These are phyloP conservation scores for Acromyrmex echinatior DNA, from an alignment of 1,140 invertebrate species.

Conservation along the genomic window DNA sequence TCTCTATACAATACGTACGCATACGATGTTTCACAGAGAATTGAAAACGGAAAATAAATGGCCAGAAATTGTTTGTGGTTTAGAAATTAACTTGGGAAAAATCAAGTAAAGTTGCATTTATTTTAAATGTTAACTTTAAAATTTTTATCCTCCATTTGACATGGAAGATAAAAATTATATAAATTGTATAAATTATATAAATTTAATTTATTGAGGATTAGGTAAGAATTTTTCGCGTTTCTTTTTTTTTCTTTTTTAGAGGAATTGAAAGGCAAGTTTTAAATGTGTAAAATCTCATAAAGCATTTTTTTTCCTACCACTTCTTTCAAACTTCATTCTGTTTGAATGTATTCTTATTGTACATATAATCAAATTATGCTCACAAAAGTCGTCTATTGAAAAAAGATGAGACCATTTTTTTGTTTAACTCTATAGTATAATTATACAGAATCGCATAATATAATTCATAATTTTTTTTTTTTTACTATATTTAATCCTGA, in stretches of 20 bases:
- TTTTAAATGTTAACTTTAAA: not conserved
- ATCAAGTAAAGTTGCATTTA: not conserved
- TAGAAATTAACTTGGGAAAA: not conserved
- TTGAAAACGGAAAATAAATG: not conserved
- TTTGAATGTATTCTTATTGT: not conserved
- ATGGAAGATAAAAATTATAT: not conserved
- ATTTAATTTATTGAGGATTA: not conserved
- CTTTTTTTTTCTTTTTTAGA: not conserved
- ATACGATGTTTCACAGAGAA: not conserved
- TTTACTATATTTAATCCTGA: not conserved
- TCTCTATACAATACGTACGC: not conserved
- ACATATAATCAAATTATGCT: not conserved
- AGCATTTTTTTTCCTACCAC: not conserved
- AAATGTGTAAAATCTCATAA: not conserved
- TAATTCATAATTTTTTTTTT: not conserved
- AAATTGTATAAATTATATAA: conserved; percentile 27
- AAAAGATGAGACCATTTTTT: not conserved
- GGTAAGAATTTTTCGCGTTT: not conserved
- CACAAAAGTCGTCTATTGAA: not conserved
- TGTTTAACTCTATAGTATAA: not conserved
- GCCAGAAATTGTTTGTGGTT: not conserved
- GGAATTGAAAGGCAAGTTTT: not conserved
- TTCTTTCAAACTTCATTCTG: not conserved
- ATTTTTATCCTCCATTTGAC: not conserved
- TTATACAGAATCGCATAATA: not conserved